phyloP scores from a whole-genome alignment of 2,888 invertebrate genomes.

The Protonemura montana region DNA sequence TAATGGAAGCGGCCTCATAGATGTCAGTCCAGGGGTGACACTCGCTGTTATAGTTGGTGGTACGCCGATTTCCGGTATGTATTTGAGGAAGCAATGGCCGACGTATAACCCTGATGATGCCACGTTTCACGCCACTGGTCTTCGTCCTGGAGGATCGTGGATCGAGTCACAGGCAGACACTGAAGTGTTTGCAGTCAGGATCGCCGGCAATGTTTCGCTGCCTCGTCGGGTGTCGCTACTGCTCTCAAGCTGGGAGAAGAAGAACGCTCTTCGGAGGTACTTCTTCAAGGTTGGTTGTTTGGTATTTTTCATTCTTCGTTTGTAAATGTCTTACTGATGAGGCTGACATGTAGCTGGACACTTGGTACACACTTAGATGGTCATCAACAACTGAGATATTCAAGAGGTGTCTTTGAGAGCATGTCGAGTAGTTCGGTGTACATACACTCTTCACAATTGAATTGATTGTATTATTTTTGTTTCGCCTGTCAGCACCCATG shows the following conservation, averaged over 20 bases:
- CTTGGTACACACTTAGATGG: no score
- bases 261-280: no score
- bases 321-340: no score
- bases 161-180: neutral
- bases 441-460: no score
- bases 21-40: neutral
- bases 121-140: neutral
- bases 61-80: neutral
- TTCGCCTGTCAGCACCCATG: no score
- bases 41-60: neutral
- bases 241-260: neutral
- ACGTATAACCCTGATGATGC: neutral
- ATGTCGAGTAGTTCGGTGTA: no score
- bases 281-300: no score
- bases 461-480: no score
- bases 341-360: no score
- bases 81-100: neutral
- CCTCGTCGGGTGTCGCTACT: neutral
- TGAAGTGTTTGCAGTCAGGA: neutral
- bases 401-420: no score
- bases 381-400: no score
- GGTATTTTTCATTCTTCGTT: no score
- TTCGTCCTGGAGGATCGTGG: neutral
- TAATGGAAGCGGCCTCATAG: neutral
- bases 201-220: neutral